These are phyloP conservation scores for Tapera naevia DNA, from an alignment of 2,797 vertebrate genomes.

Conservation along the genomic window DNA sequence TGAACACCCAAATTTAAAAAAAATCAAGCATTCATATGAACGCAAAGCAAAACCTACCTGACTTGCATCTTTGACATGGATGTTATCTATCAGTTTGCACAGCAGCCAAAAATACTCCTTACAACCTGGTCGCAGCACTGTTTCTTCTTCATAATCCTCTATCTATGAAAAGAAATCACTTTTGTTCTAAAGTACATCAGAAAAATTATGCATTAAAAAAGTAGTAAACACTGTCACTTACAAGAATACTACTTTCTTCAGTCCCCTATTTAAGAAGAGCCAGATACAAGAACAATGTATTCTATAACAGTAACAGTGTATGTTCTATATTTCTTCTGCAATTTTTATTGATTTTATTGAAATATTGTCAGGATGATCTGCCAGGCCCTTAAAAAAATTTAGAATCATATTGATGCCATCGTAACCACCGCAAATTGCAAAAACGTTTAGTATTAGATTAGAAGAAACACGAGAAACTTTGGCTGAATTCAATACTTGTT, in stretches of 20 bases:
- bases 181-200: neutral
- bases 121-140: conserved; percentile 90
- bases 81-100: conserved; percentile 99
- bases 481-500: neutral
- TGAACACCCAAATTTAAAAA: neutral
- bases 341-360: neutral
- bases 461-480: neutral
- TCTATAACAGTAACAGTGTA: neutral
- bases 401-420: neutral
- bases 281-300: neutral
- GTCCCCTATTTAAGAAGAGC: neutral
- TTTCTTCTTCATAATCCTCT: conserved; percentile 97
- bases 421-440: neutral
- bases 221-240: neutral
- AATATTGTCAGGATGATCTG: neutral
- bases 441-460: neutral
- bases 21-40: neutral
- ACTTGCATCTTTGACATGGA: conserved; percentile 97
- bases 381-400: neutral
- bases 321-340: neutral
- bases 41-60: conserved; percentile 82
- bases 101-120: conserved; percentile 99
- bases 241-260: neutral
- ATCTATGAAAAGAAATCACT: conserved; percentile 77
- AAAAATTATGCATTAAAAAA: neutral